Conservation (phyloP, 2,113 vertebrate genomes). For the Psittacula cyanocephala region DNA sequence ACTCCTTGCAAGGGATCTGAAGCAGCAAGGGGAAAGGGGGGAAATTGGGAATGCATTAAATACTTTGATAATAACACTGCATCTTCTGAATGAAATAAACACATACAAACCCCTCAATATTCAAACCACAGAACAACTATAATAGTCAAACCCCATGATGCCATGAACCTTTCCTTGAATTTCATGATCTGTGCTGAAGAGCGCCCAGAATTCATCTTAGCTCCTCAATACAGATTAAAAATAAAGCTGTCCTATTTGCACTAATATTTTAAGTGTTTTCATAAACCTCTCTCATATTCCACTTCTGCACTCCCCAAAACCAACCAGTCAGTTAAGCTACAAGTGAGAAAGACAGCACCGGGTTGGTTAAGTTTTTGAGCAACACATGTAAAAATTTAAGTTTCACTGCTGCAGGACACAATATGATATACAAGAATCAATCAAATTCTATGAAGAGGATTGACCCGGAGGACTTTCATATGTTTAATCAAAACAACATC, state of each 20-base stretch:
- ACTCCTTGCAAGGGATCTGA: background rate
- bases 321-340: background rate
- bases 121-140: background rate
- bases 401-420: background rate
- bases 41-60: background rate
- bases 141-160: background rate
- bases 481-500: background rate
- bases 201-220: background rate
- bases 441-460: background rate
- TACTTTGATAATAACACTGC: background rate
- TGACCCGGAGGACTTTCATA: background rate
- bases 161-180: background rate
- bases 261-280: background rate
- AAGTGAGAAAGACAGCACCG: rapidly evolving
- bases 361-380: background rate
- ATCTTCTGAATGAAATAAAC: background rate
- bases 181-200: background rate
- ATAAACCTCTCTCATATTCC: background rate
- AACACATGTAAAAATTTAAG: background rate
- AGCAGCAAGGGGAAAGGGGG: background rate
- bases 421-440: background rate
- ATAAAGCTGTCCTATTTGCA: background rate
- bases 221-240: background rate
- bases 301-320: background rate
- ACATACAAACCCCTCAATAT: background rate